Evolutionary conservation across 2,113 vertebrate species (phyloP).

Genomic region (Otis tarda): DNA sequence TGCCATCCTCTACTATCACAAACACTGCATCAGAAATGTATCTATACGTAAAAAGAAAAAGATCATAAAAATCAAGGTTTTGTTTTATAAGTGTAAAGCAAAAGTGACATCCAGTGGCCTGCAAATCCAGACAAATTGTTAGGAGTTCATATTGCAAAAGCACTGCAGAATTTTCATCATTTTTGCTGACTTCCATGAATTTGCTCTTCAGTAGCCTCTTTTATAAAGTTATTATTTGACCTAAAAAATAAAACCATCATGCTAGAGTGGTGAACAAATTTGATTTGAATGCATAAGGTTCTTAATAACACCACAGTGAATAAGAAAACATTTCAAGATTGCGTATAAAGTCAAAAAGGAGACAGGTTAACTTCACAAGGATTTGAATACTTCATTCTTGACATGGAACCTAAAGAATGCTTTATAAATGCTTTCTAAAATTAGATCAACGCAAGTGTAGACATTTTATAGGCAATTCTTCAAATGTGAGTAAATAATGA

Average conservation of each 20-base stretch:
- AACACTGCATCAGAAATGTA: background rate
- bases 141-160: background rate
- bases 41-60: background rate
- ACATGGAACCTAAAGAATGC: background rate
- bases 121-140: background rate
- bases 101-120: slow-evolving; percentile 30
- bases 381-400: background rate
- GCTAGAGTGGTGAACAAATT: background rate
- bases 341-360: background rate
- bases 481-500: background rate
- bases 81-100: background rate
- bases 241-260: background rate
- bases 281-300: background rate
- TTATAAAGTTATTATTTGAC: background rate
- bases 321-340: background rate
- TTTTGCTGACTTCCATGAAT: background rate
- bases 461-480: background rate
- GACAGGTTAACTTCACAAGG: background rate
- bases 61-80: background rate
- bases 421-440: background rate
- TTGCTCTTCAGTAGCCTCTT: background rate
- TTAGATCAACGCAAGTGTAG: background rate
- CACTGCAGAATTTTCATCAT: background rate
- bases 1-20: background rate
- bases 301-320: background rate